Evolutionary conservation across 2,113 vertebrate species (phyloP).

Genomic region (Malurus elegans): DNA sequence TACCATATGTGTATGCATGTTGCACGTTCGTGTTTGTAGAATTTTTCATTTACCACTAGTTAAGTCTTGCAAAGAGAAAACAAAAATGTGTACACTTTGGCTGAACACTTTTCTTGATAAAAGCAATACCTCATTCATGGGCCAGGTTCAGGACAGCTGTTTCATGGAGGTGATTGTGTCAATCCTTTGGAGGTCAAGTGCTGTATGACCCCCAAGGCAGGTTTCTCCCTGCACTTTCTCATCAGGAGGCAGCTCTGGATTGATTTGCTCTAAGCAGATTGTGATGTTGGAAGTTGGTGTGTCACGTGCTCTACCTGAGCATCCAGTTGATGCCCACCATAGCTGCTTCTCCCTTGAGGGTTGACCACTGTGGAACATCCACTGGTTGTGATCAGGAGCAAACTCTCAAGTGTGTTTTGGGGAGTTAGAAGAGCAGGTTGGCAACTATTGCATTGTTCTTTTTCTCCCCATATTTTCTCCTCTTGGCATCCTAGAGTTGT

Average conservation of each 20-base stretch:
- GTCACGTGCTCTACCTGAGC: background rate
- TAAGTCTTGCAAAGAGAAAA: background rate
- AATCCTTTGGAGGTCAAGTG: background rate
- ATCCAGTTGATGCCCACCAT: background rate
- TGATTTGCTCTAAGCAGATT: background rate
- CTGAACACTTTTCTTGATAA: background rate
- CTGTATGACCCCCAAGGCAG: background rate
- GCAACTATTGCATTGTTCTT: background rate
- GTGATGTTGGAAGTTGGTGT: background rate
- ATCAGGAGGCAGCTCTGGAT: background rate
- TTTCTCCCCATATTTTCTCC: background rate
- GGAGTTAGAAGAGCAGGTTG: background rate
- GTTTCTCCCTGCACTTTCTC: background rate
- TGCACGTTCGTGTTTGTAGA: background rate
- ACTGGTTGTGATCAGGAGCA: background rate
- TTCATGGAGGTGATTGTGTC: background rate
- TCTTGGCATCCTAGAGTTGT: background rate
- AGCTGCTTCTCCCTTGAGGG: background rate
- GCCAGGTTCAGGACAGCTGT: background rate
- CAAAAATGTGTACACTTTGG: fast-evolving
- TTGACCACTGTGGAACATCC: background rate
- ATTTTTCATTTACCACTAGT: background rate
- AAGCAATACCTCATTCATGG: background rate
- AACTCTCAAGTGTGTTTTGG: background rate
- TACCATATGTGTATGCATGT: fast-evolving